A percentile compares a stretch with the other conserved stretches of the same genome.
These are phyloP conservation scores for Acleris laterana DNA, from an alignment of 2,888 invertebrate genomes.

Conservation along the genomic window DNA sequence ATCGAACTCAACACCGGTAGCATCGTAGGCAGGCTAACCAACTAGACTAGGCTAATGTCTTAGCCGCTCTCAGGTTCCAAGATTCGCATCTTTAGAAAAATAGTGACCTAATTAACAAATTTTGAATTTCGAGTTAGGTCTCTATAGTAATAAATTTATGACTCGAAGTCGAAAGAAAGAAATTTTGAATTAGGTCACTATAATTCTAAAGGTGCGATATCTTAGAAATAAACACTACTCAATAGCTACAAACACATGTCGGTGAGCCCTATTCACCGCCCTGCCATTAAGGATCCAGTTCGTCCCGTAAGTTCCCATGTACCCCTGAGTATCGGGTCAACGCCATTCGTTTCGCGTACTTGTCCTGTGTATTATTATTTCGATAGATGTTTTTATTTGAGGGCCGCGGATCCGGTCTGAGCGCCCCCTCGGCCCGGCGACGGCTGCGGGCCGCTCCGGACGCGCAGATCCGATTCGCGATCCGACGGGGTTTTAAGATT, in stretches of 20 bases:
- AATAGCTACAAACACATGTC: constrained; percentile 75
- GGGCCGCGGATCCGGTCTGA: constrained; percentile 82
- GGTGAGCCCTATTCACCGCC: constrained; percentile 78
- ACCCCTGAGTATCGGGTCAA: constrained; percentile 72
- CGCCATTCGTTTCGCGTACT: constrained; percentile 82
- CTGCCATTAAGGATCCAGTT: constrained; percentile 80
- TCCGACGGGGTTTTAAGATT: constrained; percentile 31
- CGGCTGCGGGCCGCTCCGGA: constrained; percentile 61
- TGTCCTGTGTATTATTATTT: constrained; percentile 82
- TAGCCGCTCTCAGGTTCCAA: not conserved
- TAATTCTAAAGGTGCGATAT: too few relatives aligned
- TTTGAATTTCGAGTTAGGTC: too few relatives aligned
- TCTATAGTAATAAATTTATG: too few relatives aligned
- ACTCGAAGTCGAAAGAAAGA: too few relatives aligned
- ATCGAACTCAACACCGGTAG: not conserved
- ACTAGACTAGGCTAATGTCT: too few relatives aligned
- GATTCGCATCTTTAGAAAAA: too few relatives aligned
- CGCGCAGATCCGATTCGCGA: constrained; percentile 39
- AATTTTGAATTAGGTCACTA: too few relatives aligned
- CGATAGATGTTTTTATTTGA: constrained; percentile 83
- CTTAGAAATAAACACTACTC: constrained; percentile 6
- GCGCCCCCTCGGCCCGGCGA: constrained; percentile 74
- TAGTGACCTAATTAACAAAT: too few relatives aligned
- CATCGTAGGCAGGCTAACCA: not conserved
- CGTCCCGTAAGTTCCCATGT: constrained; percentile 76